phyloP scores from a whole-genome alignment of 1,140 invertebrate species.

The Pteromalus puparum region DNA sequence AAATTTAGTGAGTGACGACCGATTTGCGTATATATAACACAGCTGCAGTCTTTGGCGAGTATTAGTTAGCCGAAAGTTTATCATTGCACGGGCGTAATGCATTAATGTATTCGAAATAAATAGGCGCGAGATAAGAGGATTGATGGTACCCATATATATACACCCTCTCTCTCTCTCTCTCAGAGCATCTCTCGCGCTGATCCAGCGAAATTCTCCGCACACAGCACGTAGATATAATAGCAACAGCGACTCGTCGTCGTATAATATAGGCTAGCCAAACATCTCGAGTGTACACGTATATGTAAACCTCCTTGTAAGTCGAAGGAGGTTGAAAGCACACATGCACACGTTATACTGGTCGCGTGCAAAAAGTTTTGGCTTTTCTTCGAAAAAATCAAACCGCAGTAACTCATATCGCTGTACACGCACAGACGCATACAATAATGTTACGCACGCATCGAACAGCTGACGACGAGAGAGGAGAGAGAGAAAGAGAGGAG shows the following conservation, averaged over 20 bases:
- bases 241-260: background rate
- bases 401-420: background rate
- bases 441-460: background rate
- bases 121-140: background rate
- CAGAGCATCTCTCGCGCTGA: background rate
- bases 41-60: too few relatives aligned
- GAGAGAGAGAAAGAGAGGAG: slow-evolving; percentile 9
- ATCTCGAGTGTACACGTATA: background rate
- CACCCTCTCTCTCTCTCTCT: too few relatives aligned
- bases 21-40: too few relatives aligned
- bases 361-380: background rate
- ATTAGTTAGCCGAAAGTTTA: too few relatives aligned
- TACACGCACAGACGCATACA: background rate
- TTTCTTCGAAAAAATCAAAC: background rate
- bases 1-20: too few relatives aligned
- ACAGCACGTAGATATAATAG: too few relatives aligned
- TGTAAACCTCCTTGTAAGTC: background rate
- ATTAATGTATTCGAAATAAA: too few relatives aligned
- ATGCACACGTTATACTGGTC: too few relatives aligned
- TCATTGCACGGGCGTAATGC: background rate
- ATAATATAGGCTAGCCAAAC: background rate
- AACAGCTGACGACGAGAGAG: background rate
- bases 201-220: background rate
- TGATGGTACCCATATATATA: background rate
- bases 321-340: too few relatives aligned